Percentiles rank a stretch among this genome's conserved stretches.
These are phyloP conservation scores for Tonatia bakeri DNA, from an alignment of 2,113 vertebrate genomes.

Conservation along the genomic window DNA sequence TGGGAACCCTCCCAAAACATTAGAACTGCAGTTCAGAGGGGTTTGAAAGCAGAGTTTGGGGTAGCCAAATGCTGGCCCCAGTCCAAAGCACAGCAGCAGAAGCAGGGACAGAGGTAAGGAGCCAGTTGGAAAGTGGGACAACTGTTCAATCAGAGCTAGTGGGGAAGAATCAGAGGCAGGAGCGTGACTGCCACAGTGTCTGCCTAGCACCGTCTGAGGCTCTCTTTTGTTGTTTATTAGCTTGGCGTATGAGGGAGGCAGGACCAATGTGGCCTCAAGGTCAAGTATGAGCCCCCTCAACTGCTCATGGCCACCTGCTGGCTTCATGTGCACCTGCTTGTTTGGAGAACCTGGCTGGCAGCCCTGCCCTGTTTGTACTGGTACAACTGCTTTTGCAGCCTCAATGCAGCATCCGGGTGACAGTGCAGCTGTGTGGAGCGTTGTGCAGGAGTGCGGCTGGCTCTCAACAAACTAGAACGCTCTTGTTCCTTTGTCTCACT, in stretches of 20 bases:
- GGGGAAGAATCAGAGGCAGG: background rate
- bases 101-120: background rate
- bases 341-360: background rate
- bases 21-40: background rate
- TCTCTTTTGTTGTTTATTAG: background rate
- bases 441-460: background rate
- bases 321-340: background rate
- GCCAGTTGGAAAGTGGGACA: background rate
- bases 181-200: background rate
- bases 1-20: background rate
- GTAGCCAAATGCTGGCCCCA: background rate
- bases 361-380: background rate
- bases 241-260: background rate
- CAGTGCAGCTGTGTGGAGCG: background rate
- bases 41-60: background rate
- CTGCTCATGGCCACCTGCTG: background rate
- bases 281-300: background rate
- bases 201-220: background rate
- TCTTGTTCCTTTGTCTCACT: background rate
- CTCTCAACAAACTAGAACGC: background rate
- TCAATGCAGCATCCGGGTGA: background rate
- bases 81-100: background rate
- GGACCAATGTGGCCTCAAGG: background rate
- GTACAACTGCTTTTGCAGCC: accelerated
- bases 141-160: background rate